Evolutionary conservation across 2,113 vertebrate genomes (phyloP).

Genomic region (Sarotherodon lohbergeri): DNA sequence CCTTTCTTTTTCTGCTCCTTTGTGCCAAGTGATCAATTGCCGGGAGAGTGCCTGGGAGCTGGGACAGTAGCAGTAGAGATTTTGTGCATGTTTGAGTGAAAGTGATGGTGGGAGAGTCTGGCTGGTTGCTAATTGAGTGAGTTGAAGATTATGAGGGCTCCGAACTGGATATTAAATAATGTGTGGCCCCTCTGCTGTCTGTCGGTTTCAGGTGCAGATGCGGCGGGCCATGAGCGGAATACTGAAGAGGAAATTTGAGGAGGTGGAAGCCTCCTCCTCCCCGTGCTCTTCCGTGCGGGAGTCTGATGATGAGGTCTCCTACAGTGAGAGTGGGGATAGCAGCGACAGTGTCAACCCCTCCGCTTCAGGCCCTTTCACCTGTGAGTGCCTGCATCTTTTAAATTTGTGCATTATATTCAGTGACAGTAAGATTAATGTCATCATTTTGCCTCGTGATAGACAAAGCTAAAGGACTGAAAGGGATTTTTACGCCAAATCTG

Average conservation of each 20-base stretch:
- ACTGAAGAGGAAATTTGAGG: conserved; percentile 97
- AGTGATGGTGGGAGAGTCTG: background rate
- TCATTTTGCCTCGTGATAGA: conserved; percentile 13
- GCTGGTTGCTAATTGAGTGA: conserved; percentile 62
- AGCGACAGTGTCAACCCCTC: conserved; percentile 97
- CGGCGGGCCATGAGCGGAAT: conserved; percentile 87
- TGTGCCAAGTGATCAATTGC: conserved; percentile 65
- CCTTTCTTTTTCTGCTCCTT: conserved; percentile 59
- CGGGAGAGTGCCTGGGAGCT: conserved; percentile 40
- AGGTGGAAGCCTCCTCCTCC: conserved; percentile 92
- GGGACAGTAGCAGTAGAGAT: background rate
- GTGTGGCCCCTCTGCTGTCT: conserved; percentile 42
- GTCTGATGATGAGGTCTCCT: conserved; percentile 94
- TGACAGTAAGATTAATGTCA: conserved; percentile 30
- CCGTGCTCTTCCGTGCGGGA: conserved; percentile 92
- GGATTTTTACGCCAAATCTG: background rate
- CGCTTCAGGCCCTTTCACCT: conserved; percentile 85
- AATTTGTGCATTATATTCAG: background rate
- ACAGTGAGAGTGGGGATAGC: conserved; percentile 96
- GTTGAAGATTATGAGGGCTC: conserved; percentile 51
- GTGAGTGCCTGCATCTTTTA: conserved; percentile 74
- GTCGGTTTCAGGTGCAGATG: conserved; percentile 71
- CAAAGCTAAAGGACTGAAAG: background rate
- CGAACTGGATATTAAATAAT: conserved; percentile 62
- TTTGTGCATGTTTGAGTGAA: background rate